Conservation (phyloP, 1,140 invertebrate genomes). For the Radopholus similis region DNA sequence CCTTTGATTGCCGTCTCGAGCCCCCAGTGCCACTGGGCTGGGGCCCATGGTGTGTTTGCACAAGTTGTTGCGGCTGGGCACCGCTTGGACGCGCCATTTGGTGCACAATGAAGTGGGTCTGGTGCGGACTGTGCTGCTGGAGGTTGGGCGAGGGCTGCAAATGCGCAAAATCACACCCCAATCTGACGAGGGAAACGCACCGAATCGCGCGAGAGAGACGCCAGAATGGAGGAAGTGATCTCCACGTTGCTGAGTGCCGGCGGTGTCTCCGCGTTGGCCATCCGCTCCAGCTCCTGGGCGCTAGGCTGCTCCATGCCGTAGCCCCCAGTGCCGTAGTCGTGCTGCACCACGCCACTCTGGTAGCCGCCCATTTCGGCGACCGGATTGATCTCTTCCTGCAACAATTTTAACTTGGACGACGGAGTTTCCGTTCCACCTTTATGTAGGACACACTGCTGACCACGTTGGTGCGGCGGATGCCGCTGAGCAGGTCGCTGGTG, state of each 20-base stretch:
- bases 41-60: background rate
- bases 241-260: constrained; percentile 33
- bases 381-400: constrained; percentile 16
- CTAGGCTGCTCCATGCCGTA: constrained; percentile 3
- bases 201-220: constrained; percentile 27
- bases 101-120: constrained; percentile 28
- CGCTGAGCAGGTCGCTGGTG: constrained; percentile 27
- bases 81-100: constrained; percentile 26
- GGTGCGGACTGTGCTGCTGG: constrained; percentile 15
- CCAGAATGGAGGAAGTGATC: constrained; percentile 27
- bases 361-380: constrained; percentile 3
- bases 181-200: background rate
- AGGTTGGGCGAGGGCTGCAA: constrained; percentile 15
- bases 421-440: constrained; percentile 4
- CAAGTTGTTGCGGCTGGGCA: constrained; percentile 10
- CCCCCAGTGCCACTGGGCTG: background rate
- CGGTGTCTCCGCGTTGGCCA: constrained; percentile 33
- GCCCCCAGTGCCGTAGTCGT: constrained; percentile 23
- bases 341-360: constrained; percentile 4
- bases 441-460: constrained; percentile 30
- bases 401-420: background rate
- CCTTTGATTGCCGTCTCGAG: background rate
- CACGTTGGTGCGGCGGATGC: constrained; percentile 18
- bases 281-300: constrained; percentile 28
- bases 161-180: background rate